Conservation (phyloP, 2,888 invertebrate species). For the Pristionchus japonicus region DNA sequence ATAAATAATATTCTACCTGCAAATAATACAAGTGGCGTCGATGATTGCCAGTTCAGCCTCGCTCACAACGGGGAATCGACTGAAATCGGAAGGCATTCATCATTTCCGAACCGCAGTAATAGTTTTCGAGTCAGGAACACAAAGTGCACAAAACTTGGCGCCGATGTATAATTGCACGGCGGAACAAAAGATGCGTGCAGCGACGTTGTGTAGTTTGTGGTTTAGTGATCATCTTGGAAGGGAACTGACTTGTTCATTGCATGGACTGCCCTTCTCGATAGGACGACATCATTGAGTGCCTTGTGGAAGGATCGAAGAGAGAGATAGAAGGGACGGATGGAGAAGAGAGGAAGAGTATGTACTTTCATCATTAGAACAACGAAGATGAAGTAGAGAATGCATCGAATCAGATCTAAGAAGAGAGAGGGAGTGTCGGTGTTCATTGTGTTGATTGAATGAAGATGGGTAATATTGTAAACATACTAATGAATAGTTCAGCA, state of each 20-base stretch:
- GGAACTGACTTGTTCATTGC: constrained; percentile 72
- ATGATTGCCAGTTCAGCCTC: constrained; percentile 65
- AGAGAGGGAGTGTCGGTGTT: not conserved
- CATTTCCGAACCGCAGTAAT: too few relatives aligned
- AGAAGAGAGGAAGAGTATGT: constrained; percentile 96
- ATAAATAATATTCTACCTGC: constrained; percentile 76
- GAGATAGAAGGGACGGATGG: constrained; percentile 98
- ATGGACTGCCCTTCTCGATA: constrained; percentile 81
- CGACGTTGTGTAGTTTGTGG: not conserved
- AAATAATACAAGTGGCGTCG: constrained; percentile 94
- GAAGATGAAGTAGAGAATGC: constrained; percentile 90
- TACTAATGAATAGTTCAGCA: constrained; percentile 94
- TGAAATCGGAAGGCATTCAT: too few relatives aligned
- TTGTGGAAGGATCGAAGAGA: constrained; percentile 86
- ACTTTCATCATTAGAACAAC: constrained; percentile 96
- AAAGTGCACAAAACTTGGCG: not conserved
- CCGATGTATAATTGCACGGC: not conserved
- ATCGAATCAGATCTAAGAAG: constrained; percentile 80
- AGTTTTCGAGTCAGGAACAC: too few relatives aligned
- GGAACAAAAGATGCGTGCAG: not conserved
- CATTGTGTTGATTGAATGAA: too few relatives aligned
- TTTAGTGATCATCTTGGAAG: constrained; percentile 78
- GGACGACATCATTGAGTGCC: constrained; percentile 94
- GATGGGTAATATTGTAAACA: constrained; percentile 58
- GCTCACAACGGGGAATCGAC: constrained; percentile 70